phyloP scores from a whole-genome alignment of 2,797 vertebrate genomes.

The Otolemur crassicaudatus region DNA sequence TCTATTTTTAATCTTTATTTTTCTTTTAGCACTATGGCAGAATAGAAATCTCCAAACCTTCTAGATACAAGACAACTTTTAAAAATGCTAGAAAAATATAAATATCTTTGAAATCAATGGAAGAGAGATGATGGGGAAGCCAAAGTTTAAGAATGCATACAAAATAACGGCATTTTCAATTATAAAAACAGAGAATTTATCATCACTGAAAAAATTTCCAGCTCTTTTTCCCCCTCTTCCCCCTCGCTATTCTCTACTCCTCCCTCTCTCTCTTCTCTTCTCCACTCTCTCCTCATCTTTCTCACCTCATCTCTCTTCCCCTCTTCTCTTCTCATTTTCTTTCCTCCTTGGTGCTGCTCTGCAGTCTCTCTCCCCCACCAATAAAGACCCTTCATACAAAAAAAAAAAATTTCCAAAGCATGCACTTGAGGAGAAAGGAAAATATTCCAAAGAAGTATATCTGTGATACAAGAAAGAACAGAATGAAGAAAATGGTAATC shows the following conservation, averaged over 20 bases:
- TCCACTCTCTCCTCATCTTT: too few species aligned
- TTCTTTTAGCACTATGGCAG: background rate
- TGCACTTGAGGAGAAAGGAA: background rate
- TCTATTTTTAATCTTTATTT: conserved; percentile 11
- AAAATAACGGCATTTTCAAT: conserved; percentile 7
- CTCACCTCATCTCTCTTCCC: too few species aligned
- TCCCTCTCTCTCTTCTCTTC: too few species aligned
- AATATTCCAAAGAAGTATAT: background rate
- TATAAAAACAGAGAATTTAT: conserved; percentile 3
- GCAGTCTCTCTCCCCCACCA: too few species aligned
- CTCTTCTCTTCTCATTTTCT: too few species aligned
- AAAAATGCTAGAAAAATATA: background rate
- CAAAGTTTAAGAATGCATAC: background rate
- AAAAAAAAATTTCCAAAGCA: background rate
- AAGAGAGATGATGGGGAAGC: background rate
- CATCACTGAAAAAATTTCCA: background rate
- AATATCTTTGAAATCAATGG: background rate
- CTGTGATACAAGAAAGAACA: background rate
- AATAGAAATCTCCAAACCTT: background rate
- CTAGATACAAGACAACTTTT: background rate
- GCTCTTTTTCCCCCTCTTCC: too few species aligned
- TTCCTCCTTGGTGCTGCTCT: too few species aligned
- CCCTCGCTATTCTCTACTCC: too few species aligned
- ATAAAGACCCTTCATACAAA: too few species aligned
- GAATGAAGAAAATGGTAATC: background rate